Evolutionary conservation across 2,888 invertebrate genomes (phyloP).

Genomic region (Steinernema carpocapsae): DNA sequence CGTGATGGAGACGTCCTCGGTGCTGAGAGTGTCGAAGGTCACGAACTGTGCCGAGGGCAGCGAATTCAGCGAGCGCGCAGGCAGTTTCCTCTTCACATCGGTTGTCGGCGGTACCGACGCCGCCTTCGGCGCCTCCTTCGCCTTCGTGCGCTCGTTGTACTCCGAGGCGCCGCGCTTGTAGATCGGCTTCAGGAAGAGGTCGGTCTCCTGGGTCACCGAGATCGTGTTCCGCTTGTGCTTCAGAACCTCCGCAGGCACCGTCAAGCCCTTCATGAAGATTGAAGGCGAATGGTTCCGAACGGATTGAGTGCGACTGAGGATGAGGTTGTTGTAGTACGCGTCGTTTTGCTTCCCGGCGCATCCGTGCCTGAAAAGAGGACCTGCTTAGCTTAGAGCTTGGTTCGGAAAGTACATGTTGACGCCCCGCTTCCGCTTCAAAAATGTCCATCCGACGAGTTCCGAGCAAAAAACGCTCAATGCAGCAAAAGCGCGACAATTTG

Average conservation of each 20-base stretch:
- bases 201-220: conserved; percentile 14
- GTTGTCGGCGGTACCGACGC: neutral
- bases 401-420: neutral
- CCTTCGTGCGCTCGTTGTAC: conserved; percentile 17
- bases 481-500: too few species aligned
- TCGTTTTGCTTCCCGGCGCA: conserved; percentile 38
- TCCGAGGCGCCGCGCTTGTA: conserved; percentile 17
- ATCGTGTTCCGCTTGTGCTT: conserved; percentile 31
- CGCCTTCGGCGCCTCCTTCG: neutral
- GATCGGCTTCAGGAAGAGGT: conserved; percentile 29
- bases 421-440: too few species aligned
- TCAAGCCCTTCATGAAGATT: conserved; percentile 21
- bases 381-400: neutral
- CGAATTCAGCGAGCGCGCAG: neutral
- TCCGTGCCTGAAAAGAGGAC: conserved; percentile 35
- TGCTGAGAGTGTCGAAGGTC: conserved; percentile 15
- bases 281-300: conserved; percentile 35
- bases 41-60: conserved; percentile 7
- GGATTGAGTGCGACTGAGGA: conserved; percentile 38
- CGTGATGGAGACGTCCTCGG: conserved; percentile 33
- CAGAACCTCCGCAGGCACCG: conserved; percentile 7
- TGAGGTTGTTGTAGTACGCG: conserved; percentile 41
- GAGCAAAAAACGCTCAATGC: too few species aligned
- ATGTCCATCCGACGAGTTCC: too few species aligned
- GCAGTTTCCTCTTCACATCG: conserved; percentile 1